phyloP scores from a whole-genome alignment of 2,113 vertebrate genomes.

The Daphoenositta chrysoptera region DNA sequence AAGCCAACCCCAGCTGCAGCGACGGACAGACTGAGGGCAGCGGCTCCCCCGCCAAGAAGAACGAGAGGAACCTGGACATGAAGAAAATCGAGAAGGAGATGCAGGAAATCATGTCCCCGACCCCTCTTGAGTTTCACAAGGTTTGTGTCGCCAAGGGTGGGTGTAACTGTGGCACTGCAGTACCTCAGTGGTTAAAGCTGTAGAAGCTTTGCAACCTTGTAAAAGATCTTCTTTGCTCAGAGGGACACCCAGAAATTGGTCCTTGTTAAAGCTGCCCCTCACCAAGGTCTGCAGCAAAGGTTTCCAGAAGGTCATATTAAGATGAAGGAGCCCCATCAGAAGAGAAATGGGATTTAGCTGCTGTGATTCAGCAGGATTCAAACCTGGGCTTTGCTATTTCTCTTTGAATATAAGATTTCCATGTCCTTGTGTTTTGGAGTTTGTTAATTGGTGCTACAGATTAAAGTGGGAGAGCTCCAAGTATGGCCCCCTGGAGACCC shows the following conservation, averaged over 20 bases:
- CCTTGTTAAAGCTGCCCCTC: background rate
- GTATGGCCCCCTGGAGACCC: background rate
- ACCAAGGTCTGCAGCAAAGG: background rate
- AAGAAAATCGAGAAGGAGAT: constrained; percentile 69
- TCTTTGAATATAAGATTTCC: background rate
- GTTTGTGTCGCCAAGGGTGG: constrained; percentile 51
- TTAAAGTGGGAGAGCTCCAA: background rate
- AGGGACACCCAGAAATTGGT: background rate
- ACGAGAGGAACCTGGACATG: constrained; percentile 63
- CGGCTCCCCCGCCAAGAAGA: constrained; percentile 66
- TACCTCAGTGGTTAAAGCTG: background rate
- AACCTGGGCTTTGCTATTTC: background rate
- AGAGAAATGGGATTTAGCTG: background rate
- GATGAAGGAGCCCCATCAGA: background rate
- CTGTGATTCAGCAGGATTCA: background rate
- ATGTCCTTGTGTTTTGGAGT: background rate
- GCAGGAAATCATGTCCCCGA: constrained; percentile 73
- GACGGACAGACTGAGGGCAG: constrained; percentile 67
- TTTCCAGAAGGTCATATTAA: background rate
- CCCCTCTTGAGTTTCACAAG: constrained; percentile 86
- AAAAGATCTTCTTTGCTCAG: background rate
- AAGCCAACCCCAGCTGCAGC: constrained; percentile 39
- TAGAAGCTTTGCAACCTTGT: background rate
- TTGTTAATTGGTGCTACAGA: background rate
- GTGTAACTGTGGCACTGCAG: background rate